These are phyloP conservation scores for Numenius arquata DNA, from an alignment of 2,113 vertebrate species.

Conservation along the genomic window DNA sequence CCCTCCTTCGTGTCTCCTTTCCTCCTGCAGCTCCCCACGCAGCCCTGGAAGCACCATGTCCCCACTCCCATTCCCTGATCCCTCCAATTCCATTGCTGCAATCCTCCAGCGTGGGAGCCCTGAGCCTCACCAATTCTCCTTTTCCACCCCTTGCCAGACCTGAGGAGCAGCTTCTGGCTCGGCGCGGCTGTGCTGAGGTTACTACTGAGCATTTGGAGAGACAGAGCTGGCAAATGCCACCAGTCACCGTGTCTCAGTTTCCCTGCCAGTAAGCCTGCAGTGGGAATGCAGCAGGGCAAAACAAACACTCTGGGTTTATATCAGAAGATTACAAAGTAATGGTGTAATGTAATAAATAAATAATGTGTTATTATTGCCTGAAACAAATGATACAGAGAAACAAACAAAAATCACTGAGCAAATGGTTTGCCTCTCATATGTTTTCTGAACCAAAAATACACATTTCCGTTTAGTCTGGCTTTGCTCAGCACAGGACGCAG, in stretches of 20 bases:
- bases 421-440: neutral
- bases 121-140: neutral
- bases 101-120: accelerated
- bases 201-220: neutral
- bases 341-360: neutral
- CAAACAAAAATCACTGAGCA: neutral
- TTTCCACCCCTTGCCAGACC: neutral
- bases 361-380: neutral
- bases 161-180: neutral
- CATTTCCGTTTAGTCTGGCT: neutral
- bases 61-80: neutral
- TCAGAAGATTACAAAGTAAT: neutral
- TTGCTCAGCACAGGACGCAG: neutral
- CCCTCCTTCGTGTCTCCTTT: neutral
- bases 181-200: neutral
- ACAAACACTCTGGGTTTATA: neutral
- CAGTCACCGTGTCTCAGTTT: neutral
- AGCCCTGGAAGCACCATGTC: neutral
- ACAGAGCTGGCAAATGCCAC: neutral
- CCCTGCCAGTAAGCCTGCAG: neutral
- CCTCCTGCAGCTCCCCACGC: accelerated
- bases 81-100: neutral
- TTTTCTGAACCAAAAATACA: neutral
- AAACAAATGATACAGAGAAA: neutral
- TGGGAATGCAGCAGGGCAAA: neutral